Evolutionary conservation across 2,888 invertebrate genomes (phyloP), one percentile per base, ranked within the genome.

Genomic region (Cantharis rustica): DNA sequence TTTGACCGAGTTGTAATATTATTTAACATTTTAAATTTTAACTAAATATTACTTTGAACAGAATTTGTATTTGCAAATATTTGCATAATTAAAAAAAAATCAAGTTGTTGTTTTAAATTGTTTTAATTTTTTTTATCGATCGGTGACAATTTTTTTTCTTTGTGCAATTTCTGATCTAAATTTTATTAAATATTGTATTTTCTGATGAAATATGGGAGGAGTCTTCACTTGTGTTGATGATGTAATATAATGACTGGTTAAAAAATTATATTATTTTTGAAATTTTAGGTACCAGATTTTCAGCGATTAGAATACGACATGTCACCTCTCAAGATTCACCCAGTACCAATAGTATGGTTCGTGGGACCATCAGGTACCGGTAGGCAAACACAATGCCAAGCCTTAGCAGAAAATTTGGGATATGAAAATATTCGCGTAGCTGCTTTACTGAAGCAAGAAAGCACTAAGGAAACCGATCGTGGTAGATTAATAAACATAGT

Each of bases 331-430:
- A 85, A 85, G 75, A 84, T 84, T 63, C 85, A 88, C 75, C 88
- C 88, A 17, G 81, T 89, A 62, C 91, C 91, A 1, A 89, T 91
- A 62, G 87, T 92, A 75, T 90, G 90, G 88, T 86, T 90, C 15
- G 82, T 89, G n/a, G 90, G 90, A 10, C 84, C 84, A 23, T 83
- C 84, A 66, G 86, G 86, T 69, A 82, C 84, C 9, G 86, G 86
- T 10, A 82, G 84, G 17, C 81, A 81, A 69, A 82, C 83, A 3
- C 85, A 85, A 71, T 84, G 83, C 7, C 75, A 81, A 17, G 78
- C 83, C 10, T 75, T 86, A 9, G 75, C 79, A 10, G 81, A 84
- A 76, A 82, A 82, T 71, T 81, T 84, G 62, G 81, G 80, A 62
- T 80, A 78, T 70, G 79, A 80, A 61, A 68, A 76, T 15, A 69